Conservation (phyloP, 2,797 vertebrate genomes). For the Picus viridis region DNA sequence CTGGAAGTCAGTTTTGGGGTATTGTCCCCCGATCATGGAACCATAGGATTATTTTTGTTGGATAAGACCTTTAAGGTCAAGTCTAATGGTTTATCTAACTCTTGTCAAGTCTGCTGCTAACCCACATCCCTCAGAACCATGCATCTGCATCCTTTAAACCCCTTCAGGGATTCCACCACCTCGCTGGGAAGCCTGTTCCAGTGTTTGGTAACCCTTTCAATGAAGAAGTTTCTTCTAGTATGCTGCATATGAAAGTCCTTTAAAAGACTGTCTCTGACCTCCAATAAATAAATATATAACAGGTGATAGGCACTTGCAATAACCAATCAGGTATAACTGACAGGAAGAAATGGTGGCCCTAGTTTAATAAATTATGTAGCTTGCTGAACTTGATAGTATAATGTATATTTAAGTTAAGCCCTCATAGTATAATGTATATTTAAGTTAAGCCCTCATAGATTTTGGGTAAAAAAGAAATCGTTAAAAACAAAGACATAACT, state of each 20-base stretch:
- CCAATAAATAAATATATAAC: neutral
- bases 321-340: conserved; percentile 12
- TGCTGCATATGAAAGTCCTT: neutral
- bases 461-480: neutral
- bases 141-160: too few relatives aligned
- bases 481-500: neutral
- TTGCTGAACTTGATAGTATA: neutral
- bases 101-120: too few relatives aligned
- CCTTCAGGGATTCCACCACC: too few relatives aligned
- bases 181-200: too few relatives aligned
- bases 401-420: conserved; percentile 39
- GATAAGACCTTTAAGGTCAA: too few relatives aligned
- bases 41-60: too few relatives aligned
- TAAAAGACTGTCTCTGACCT: neutral
- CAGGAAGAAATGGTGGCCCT: conserved; percentile 4
- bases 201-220: too few relatives aligned
- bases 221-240: too few relatives aligned
- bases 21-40: neutral
- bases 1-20: neutral
- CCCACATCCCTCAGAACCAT: too few relatives aligned
- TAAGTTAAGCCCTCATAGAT: neutral
- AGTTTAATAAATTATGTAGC: conserved; percentile 13
- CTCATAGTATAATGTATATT: conserved; percentile 16
- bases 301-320: neutral
- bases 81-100: too few relatives aligned